Base-by-base conservation (phyloP, 1,140 invertebrate genomes). In the Drosophila tani region DNA sequence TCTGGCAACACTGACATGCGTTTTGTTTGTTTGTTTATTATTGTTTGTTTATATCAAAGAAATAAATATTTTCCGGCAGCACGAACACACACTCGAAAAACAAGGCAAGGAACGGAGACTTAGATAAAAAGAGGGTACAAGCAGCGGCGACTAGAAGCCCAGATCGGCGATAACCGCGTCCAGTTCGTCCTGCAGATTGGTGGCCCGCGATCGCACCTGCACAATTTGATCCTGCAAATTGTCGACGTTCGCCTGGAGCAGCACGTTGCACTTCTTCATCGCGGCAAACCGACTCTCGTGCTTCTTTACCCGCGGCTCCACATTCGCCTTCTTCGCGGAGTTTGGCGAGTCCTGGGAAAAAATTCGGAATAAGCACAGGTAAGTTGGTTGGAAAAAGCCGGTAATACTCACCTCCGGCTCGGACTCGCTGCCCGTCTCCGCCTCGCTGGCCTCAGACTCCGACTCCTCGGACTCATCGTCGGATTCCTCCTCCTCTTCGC, bases 221-320 rank as follows among this genome's bases (percentile, higher is more conserved):
- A 95, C 95, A 50, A 97, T 94, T 91, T 97, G 96, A 87, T 98
- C 97, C 93, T 97, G 97, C 38, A 97, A 93, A 84, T 96, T 94
- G 92, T 98, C 97, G 3, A 97, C 96, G 91, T 97, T 97, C 4
- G 96, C 96, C 93, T 97, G 97, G 9, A 97, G 93, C 73, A 97
- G 94, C 79, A 97, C 96, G 86, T 97, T 97, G 69, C 96, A 97
- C 91, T 98, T 97, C 93, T 97, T 97, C 77, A 97, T 93, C 1
- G 96, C 96, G 27, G 95, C 94, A 1, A 97, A 93, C 64, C 96
- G 95, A 57, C 95, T 95, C 92, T 97, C 97, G 86, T 97, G 95
- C 50, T 95, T 94, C 83, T 97, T 97, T 3, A 94, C 92, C 49
- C 94, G 93, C 73, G 92, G 94, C 35, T 94, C 93, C 12, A 96